Base-by-base conservation (phyloP, 2,888 invertebrate genomes). In the Blastobasis adustella region DNA sequence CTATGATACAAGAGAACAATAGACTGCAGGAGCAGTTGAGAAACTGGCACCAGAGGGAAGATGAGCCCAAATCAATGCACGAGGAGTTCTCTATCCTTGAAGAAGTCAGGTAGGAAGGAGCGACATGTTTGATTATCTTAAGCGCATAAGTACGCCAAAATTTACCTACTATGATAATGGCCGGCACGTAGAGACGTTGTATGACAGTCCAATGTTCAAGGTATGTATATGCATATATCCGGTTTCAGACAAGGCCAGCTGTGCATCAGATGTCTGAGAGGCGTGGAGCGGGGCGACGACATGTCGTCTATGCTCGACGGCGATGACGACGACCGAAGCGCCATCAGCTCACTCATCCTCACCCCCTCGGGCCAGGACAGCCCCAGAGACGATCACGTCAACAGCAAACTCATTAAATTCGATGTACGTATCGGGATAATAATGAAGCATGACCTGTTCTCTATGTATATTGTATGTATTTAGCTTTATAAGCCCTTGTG, bases 81-180 rank as follows among this genome's bases (percentile, higher is more conserved):
- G 95, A 96, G 67, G 96, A 96, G 77, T 91, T 96, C 66, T 93
- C 92, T 51, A 93, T 94, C 59, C 90, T 95, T 62, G 95, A 96
- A 73, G 95, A 96, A 93, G 94, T 95, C 62, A 92, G 95, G 94
- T 95, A 86, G 75, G 76, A 23, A 2, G 23, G 23, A 23, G 23
- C 23, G 23, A 23, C 23, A 23, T 23, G 23, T 23, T 23, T 23
- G 23, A 23, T 23, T 23, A 23, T 23, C 23, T 23, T 23, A 23
- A 23, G 23, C 23, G 3, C 23, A 23, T 23, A 23, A 23, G 3
- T 23, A 23, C 23, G 23, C 23, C 23, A 23, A 2, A 23, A 23
- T 23, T 23, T 23, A 23, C 23, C 23, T 23, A 23, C 23, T 23
- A 23, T 23, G 23, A 23, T 23, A 2, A 23, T 23, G 3, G 23